These are phyloP conservation scores for Allygus modestus DNA, from an alignment of 2,888 invertebrate genomes.

Conservation along the genomic window DNA sequence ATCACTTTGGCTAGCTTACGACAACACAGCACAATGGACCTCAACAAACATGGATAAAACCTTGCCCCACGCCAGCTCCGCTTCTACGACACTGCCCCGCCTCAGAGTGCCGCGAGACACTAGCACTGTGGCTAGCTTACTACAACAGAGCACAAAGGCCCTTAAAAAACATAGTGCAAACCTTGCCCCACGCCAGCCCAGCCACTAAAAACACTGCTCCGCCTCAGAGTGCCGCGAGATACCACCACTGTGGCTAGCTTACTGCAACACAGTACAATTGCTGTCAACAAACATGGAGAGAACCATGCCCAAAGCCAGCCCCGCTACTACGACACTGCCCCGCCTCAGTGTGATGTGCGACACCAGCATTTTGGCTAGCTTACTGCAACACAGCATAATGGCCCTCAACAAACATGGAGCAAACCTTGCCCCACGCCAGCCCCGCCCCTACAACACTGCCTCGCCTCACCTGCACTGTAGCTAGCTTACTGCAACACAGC, in stretches of 20 bases:
- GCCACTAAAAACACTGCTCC: slow-evolving; percentile 88
- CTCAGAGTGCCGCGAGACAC: slow-evolving; percentile 91
- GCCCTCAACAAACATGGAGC: slow-evolving; percentile 87
- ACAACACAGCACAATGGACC: slow-evolving; percentile 68
- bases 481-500: slow-evolving; percentile 81
- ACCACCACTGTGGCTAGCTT: slow-evolving; percentile 91
- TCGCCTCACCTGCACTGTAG: slow-evolving; percentile 88
- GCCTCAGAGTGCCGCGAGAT: slow-evolving; percentile 89
- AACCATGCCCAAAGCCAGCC: slow-evolving; percentile 89
- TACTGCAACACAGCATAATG: slow-evolving; percentile 78
- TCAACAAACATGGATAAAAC: slow-evolving; percentile 89
- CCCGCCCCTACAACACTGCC: slow-evolving; percentile 91
- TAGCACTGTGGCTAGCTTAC: slow-evolving; percentile 89
- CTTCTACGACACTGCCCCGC: slow-evolving; percentile 87
- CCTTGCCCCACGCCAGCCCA: slow-evolving; percentile 90
- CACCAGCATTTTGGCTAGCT: slow-evolving; percentile 85
- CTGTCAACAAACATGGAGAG: slow-evolving; percentile 88
- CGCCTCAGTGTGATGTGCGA: slow-evolving; percentile 90
- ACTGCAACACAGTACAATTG: slow-evolving; percentile 77
- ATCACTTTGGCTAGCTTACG: slow-evolving; percentile 91
- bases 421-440: slow-evolving; percentile 88
- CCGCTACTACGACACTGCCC: slow-evolving; percentile 89
- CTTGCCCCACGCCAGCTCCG: slow-evolving; percentile 91
- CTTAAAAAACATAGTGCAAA: slow-evolving; percentile 88
- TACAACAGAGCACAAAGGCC: slow-evolving; percentile 73